Evolutionary conservation across 1,140 invertebrate genomes (phyloP), one percentile per base, ranked within the genome.

Genomic region (Rhizoglyphus robini): DNA sequence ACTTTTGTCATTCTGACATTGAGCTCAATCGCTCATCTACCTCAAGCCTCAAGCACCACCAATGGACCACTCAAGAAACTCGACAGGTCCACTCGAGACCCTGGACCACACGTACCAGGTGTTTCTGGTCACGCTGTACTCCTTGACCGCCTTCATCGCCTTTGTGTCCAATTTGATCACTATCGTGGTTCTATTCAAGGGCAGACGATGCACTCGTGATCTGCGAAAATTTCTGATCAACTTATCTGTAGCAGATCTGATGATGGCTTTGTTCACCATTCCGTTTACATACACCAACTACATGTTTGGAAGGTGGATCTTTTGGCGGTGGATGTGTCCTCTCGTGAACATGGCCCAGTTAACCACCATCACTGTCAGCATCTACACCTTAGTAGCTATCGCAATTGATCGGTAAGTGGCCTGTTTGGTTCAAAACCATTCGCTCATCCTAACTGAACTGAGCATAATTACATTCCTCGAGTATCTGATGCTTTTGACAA

Each of bases 201-300:
- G 75, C 4, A 73, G 72, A 63, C 70, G 75, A 65, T 77, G 72
- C 13, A 72, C 72, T 0, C 61, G 70, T 34, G 74, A 75, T 31
- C 57, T 78, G 5, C 68, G 75, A 36, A 73, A 72, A 8, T 78
- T 76, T 65, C 72, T 78, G 2, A 73, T 78, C 58, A 78, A 77
- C 68, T 65, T 78, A 51, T 75, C 77, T 0, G 68, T 76, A 11
- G 73, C 76, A 20, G 77, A 78, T 60, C 69, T 78, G 41, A 72
- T 72, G 31, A 77, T 78, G 77, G 74, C 76, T 0, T 66, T 75
- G 0, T 77, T 78, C 66, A 77, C 75, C 32, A 78, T 78, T 18
- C 77, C 77, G 1, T 78, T 78, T 69, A 77, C 77, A 3, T 78
- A 77, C 63, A 77, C 76, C 13, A 72, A 73, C 68, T 78, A 76